Conservation (phyloP, 2,888 invertebrate species). For the Eupithecia centaureata region DNA sequence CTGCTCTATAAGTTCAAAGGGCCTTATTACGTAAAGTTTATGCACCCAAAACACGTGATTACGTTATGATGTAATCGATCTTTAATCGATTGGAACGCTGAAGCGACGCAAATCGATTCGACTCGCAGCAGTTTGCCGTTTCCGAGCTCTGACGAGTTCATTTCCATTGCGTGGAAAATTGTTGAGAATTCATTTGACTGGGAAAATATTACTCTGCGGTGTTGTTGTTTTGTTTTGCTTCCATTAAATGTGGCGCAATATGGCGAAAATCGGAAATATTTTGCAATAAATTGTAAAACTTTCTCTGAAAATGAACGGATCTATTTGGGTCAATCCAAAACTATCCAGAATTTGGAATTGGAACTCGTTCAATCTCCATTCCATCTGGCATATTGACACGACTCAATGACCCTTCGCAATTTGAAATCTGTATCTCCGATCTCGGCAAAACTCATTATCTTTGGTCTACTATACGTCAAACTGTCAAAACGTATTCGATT, state of each 20-base stretch:
- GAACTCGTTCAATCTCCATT: constrained; percentile 32
- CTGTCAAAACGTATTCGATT: constrained; percentile 65
- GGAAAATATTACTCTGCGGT: background rate
- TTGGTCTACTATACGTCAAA: constrained; percentile 60
- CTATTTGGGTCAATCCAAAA: constrained; percentile 25
- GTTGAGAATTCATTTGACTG: constrained; percentile 5
- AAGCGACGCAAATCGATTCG: constrained; percentile 65
- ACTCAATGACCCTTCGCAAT: constrained; percentile 31
- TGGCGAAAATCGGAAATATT: background rate
- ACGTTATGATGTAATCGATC: constrained; percentile 61
- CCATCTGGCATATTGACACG: constrained; percentile 31
- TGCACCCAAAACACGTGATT: constrained; percentile 45
- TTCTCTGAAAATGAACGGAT: background rate
- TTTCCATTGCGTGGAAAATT: constrained; percentile 41
- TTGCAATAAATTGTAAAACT: background rate
- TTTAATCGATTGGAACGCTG: constrained; percentile 60
- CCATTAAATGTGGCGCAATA: constrained; percentile 15
- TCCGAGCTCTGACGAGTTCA: constrained; percentile 56
- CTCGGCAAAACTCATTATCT: constrained; percentile 48
- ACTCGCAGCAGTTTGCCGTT: constrained; percentile 50
- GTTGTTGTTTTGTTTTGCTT: background rate
- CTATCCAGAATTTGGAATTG: constrained; percentile 21
- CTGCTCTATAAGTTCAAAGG: constrained; percentile 41
- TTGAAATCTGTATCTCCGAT: constrained; percentile 44
- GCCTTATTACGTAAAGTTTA: constrained; percentile 47